Conservation (phyloP, 2,797 vertebrate species). For the Loris lydekkerianus region DNA sequence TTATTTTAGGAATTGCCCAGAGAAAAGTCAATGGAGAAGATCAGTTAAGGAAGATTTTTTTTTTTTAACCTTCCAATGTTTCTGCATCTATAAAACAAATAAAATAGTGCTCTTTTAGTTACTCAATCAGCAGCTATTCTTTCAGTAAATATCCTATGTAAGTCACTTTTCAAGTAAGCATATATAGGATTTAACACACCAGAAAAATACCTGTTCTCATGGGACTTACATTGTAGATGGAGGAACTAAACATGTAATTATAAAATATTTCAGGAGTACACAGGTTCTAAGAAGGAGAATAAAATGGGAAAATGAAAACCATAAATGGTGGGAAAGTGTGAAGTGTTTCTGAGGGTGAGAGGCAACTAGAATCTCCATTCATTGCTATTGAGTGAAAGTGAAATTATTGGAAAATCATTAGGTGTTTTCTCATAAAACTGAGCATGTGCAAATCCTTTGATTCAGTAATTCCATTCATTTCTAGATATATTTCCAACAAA, state of each 20-base stretch:
- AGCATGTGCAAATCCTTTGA: not conserved
- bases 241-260: not conserved
- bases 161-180: not conserved
- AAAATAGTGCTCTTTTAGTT: not conserved
- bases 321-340: not conserved
- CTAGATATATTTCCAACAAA: not conserved
- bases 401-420: not conserved
- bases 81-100: not conserved
- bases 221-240: not conserved
- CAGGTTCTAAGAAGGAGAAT: not conserved
- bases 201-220: not conserved
- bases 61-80: not conserved
- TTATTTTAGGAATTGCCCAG: not conserved
- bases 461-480: not conserved
- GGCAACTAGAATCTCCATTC: not conserved
- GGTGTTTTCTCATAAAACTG: not conserved
- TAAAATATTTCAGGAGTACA: not conserved
- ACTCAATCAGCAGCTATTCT: not conserved
- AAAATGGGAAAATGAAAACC: not conserved
- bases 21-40: not conserved
- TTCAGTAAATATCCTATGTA: not conserved
- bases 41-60: not conserved
- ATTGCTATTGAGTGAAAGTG: accelerated
- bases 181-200: not conserved
- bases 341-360: accelerated